phyloP scores from a whole-genome alignment of 2,113 vertebrate species.

The Henicopernis longicauda region DNA sequence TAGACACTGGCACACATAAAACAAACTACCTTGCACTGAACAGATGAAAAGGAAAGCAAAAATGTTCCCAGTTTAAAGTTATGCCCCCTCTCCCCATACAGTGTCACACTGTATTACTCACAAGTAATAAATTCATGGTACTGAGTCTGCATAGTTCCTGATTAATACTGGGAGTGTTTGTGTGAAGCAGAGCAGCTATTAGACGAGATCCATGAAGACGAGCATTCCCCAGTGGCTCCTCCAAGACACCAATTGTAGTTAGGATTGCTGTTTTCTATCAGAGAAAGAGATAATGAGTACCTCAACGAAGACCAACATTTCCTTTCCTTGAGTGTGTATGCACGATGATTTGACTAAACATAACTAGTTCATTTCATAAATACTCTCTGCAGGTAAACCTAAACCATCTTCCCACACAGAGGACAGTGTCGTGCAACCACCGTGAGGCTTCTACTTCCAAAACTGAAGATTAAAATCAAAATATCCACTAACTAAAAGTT shows the following conservation, averaged over 20 bases:
- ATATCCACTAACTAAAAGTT: rapidly evolving
- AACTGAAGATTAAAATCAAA: background rate
- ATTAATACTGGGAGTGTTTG: slow-evolving; percentile 84
- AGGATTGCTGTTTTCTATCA: slow-evolving; percentile 88
- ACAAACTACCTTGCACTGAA: rapidly evolving
- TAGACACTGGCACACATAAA: rapidly evolving
- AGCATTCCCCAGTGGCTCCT: slow-evolving; percentile 92
- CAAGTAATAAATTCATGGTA: slow-evolving; percentile 91
- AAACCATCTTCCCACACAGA: background rate
- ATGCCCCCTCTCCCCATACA: background rate
- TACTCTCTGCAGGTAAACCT: background rate
- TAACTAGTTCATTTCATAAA: rapidly evolving
- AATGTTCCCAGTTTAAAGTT: background rate
- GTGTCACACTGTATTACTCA: background rate
- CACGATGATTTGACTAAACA: rapidly evolving
- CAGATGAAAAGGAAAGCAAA: background rate
- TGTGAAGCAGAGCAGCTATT: slow-evolving; percentile 90
- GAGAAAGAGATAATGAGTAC: background rate
- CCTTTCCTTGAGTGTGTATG: rapidly evolving
- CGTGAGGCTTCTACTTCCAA: rapidly evolving
- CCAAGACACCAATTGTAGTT: slow-evolving; percentile 90
- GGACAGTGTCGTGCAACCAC: rapidly evolving
- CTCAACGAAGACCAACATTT: rapidly evolving
- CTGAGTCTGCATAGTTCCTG: slow-evolving; percentile 89
- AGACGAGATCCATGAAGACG: slow-evolving; percentile 90